Base-by-base conservation (phyloP, 2,797 vertebrate species). In the Poeciliopsis turneri region DNA sequence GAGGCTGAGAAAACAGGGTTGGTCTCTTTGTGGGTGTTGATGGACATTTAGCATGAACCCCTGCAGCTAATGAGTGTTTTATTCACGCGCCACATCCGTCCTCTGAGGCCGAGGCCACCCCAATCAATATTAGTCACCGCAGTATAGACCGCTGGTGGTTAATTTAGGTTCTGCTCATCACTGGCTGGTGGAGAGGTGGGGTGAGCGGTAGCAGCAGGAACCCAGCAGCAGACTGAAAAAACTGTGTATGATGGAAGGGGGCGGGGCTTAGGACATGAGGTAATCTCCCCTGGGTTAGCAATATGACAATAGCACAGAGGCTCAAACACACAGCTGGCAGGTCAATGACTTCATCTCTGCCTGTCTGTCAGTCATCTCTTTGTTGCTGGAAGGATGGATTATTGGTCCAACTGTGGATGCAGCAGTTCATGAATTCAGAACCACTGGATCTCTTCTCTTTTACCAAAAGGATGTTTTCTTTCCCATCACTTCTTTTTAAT, bases 221-320 rank as follows among this genome's bases (percentile, higher is more conserved):
- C 47, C 59, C 72, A 70, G 18, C n/a, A 45, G 61, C 70, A 49
- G 6, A 70, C 72, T 74, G 72, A 82, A 73, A 45, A 74, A 81
- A 86, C 66, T 77, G 77, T 68, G 74, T 74, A 30, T 70, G 55
- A 46, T 39, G 55, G 18, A 82, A 87, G 86, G 78, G 81, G 72
- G 70, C 57, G 76, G 55, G 84, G 84, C 39, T 81, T 80, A 45
- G 90, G 92, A 90, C 92, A 92, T 95, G 94, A 95, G 93, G 93
- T 95, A 94, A 94, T 94, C 93, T 94, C 94, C 92, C 93, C 30
- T 78, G 93, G 92, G 93, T 90, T 91, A 77, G 86, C 90, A 89
- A 76, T 88, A 81, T 82, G 77, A 92, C 89, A 92, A 91, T 90
- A 91, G 82, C 82, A 86, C 83, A 61, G 83, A 81, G 77, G 77